These are phyloP conservation scores for Catostomus latipinnis DNA, from an alignment of 2,797 vertebrate genomes.

Conservation along the genomic window DNA sequence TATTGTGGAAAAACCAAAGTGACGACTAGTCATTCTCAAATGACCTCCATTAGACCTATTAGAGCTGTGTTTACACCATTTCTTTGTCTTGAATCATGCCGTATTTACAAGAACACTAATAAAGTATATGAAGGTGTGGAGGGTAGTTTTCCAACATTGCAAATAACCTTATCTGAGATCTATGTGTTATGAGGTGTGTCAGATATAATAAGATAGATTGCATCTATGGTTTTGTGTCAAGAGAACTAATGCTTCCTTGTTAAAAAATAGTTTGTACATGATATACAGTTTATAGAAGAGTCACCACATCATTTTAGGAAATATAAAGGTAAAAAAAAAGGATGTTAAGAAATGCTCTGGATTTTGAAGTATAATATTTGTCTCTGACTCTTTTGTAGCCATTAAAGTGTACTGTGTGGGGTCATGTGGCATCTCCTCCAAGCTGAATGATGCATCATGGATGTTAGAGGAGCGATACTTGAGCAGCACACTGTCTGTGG, in stretches of 20 bases:
- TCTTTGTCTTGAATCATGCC: background rate
- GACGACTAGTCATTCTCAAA: background rate
- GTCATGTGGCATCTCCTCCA: slow-evolving; percentile 91
- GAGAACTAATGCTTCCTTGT: background rate
- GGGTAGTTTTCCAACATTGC: background rate
- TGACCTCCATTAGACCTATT: background rate
- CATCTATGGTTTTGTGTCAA: background rate
- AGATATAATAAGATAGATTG: background rate
- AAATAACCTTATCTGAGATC: slow-evolving; percentile 19
- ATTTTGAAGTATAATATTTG: slow-evolving; percentile 25
- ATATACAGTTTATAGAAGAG: too few relatives aligned
- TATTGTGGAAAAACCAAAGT: background rate
- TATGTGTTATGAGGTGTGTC: background rate
- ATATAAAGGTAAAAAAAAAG: too few relatives aligned
- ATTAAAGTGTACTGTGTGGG: slow-evolving; percentile 94
- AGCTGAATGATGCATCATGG: slow-evolving; percentile 87
- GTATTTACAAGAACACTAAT: background rate
- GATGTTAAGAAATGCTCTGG: background rate
- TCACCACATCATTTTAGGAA: too few relatives aligned
- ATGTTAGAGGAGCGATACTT: slow-evolving; percentile 91
- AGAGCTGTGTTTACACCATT: background rate
- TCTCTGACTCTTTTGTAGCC: slow-evolving; percentile 72
- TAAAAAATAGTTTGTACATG: too few relatives aligned
- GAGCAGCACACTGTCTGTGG: slow-evolving; percentile 89
- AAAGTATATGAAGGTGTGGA: slow-evolving; percentile 2